Evolutionary conservation across 2,113 vertebrate species (phyloP), one percentile per base, ranked within the genome.

Genomic region (Campylomormyrus tamandua): DNA sequence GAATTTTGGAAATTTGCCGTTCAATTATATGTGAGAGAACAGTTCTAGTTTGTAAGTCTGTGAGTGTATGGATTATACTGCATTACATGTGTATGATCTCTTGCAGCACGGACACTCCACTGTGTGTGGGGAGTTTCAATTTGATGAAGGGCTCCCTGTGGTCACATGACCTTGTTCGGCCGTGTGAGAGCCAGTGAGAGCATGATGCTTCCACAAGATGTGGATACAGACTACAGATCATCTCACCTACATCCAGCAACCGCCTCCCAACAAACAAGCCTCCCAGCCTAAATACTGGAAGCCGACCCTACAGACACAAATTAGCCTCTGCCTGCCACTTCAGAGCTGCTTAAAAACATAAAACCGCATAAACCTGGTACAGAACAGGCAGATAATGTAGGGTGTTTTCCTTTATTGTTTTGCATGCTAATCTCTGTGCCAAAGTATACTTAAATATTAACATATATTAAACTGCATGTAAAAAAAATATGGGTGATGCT

Each of bases 91-190:
- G 6, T 89, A 1, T 46, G 58, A 31, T 89, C 24, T 89, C 49
- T 91, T 92, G 19, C 92, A 96, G 95, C 27, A 58, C 15, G 5
- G 92, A 92, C 88, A 87, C 89, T 53, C 92, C 94, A 11, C 45
- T 96, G 70, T 96, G 96, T 89, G 93, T 96, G 91, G 94, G 93
- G 89, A 93, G 95, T 90, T 62, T 96, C 84, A 10, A 91, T 3
- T 2, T 96, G 86, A 84, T 92, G 27, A 93, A 95, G 87, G 92
- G 92, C 77, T 17, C 84, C 83, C 92, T 85, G 0, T 96, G 96
- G 96, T 94, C 94, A 84, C 95, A 96, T 91, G 95, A 96, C 90
- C 93, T 95, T 85, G 93, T 96, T 39, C 94, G 95, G 90, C 89
- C 95, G 88, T 96, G 96, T 89, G 90, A 66, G 46, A 15, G 27